phyloP scores from a whole-genome alignment of 2,113 vertebrate genomes.

The Tragelaphus imberbis region DNA sequence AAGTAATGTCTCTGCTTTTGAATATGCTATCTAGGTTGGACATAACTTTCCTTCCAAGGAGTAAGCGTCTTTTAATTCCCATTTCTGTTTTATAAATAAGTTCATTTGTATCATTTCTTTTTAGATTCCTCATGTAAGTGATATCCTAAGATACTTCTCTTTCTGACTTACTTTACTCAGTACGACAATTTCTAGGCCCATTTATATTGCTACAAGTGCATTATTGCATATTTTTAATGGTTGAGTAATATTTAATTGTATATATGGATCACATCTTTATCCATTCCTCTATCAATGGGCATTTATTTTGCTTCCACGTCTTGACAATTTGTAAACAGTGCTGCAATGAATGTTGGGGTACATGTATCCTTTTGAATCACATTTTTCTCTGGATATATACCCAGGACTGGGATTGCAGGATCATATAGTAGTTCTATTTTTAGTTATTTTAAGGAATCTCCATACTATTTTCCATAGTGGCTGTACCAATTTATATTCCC shows the following conservation, averaged over 20 bases:
- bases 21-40: too few species aligned
- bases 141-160: background rate
- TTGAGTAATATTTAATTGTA: background rate
- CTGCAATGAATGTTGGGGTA: background rate
- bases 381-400: background rate
- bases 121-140: background rate
- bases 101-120: background rate
- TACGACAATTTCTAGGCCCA: background rate
- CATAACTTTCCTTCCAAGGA: too few species aligned
- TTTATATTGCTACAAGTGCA: background rate
- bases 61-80: too few species aligned
- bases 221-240: background rate
- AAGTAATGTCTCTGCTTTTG: too few species aligned
- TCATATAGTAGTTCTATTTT: background rate
- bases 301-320: background rate
- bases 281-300: background rate
- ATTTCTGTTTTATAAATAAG: background rate
- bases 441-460: background rate
- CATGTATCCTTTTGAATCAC: background rate
- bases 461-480: background rate
- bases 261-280: background rate
- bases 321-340: background rate
- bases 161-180: background rate
- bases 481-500: background rate
- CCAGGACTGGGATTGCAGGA: background rate